These are phyloP conservation scores for Lepetodrilus schrolli DNA, from an alignment of 2,888 invertebrate species.

Conservation along the genomic window DNA sequence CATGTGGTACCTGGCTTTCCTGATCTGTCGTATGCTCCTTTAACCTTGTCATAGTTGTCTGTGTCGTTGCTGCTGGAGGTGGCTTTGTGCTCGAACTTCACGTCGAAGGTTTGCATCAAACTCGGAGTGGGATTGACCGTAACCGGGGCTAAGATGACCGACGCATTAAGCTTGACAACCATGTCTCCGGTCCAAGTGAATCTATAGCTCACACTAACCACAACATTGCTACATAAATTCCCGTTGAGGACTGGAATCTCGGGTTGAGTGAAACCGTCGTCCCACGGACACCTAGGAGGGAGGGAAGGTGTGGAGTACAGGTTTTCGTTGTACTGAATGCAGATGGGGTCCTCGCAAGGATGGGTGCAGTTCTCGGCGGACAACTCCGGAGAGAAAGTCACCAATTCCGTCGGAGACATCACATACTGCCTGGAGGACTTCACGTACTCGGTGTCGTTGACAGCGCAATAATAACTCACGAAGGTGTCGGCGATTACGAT, in stretches of 20 bases:
- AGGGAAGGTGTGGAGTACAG: constrained; percentile 23
- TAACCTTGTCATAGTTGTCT: constrained; percentile 51
- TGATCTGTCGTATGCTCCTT: constrained; percentile 54
- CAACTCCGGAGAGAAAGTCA: constrained; percentile 45
- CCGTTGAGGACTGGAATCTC: constrained; percentile 43
- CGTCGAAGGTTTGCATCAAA: constrained; percentile 62
- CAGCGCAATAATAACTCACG: constrained; percentile 56
- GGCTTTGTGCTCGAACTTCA: constrained; percentile 51
- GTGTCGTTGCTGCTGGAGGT: constrained; percentile 40
- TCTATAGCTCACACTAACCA: constrained; percentile 66
- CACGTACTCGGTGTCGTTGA: constrained; percentile 42
- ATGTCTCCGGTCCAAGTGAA: constrained; percentile 62
- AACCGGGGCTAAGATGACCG: constrained; percentile 58
- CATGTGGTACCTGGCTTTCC: constrained; percentile 57
- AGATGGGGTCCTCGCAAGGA: constrained; percentile 39
- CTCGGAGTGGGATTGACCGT: constrained; percentile 28
- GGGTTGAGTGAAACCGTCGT: constrained; percentile 54
- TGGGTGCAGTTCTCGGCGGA: constrained; percentile 46
- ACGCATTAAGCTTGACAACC: constrained; percentile 60
- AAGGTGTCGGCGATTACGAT: constrained; percentile 37
- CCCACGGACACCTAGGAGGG: constrained; percentile 54
- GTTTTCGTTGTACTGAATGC: constrained; percentile 36
- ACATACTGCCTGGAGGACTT: constrained; percentile 40
- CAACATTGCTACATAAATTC: constrained; percentile 59
- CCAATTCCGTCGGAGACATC: constrained; percentile 32